phyloP scores from a whole-genome alignment of 2,113 vertebrate genomes.

The Nycticryphes semicollaris region DNA sequence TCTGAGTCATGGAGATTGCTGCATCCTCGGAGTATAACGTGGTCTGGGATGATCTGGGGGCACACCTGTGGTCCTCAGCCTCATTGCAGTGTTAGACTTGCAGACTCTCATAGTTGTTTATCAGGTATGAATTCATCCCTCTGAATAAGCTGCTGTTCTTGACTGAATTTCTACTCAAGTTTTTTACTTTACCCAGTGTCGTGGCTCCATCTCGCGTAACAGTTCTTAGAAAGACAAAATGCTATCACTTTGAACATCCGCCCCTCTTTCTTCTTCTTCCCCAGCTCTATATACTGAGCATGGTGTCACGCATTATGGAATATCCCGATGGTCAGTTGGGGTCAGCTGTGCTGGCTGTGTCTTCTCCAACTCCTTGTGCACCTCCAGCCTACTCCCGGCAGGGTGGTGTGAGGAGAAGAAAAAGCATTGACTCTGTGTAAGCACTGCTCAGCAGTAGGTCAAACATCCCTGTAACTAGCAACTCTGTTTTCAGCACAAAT shows the following conservation, averaged over 20 bases:
- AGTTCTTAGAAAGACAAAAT: not conserved
- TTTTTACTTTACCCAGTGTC: not conserved
- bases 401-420: too few relatives aligned
- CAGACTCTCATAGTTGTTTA: not conserved
- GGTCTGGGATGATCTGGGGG: not conserved
- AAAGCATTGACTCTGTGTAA: too few relatives aligned
- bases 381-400: too few relatives aligned
- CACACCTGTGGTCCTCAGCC: not conserved
- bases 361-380: too few relatives aligned
- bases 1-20: not conserved
- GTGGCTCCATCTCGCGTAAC: not conserved
- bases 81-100: not conserved
- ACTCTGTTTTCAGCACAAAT: not conserved
- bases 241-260: rapidly evolving
- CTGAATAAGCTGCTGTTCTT: not conserved
- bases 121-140: not conserved
- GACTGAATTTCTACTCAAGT: not conserved
- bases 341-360: too few relatives aligned
- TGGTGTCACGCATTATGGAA: too few relatives aligned
- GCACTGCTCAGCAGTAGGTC: not conserved
- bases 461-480: not conserved
- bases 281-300: not conserved
- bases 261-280: not conserved
- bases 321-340: too few relatives aligned
- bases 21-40: not conserved